Percentiles rank a stretch among this genome's conserved stretches.
These are phyloP conservation scores for Mugil cephalus DNA, from an alignment of 2,113 vertebrate genomes.

Conservation along the genomic window DNA sequence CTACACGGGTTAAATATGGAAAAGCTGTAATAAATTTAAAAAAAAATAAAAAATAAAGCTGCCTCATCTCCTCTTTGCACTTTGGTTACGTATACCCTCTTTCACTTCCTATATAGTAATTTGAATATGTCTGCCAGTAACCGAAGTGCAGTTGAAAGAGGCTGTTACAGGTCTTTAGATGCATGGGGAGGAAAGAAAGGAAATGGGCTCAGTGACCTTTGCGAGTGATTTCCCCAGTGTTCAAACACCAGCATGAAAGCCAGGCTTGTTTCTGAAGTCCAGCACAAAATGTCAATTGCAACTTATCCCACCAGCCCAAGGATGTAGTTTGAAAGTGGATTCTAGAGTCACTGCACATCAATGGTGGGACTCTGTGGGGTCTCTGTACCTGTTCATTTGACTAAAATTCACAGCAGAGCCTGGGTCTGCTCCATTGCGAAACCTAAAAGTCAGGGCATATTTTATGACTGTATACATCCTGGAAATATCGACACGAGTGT, in stretches of 20 bases:
- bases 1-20: slow-evolving; percentile 6
- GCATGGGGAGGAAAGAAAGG: slow-evolving; percentile 78
- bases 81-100: slow-evolving; percentile 37
- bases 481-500: slow-evolving; percentile 38
- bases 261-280: slow-evolving; percentile 86
- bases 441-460: slow-evolving; percentile 19
- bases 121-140: slow-evolving; percentile 75
- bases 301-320: slow-evolving; percentile 84
- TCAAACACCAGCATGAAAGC: slow-evolving; percentile 88
- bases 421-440: slow-evolving; percentile 10
- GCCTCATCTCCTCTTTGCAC: slow-evolving; percentile 32
- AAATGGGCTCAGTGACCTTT: slow-evolving; percentile 89
- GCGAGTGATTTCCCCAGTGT: slow-evolving; percentile 84
- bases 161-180: slow-evolving; percentile 79
- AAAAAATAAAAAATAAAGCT: slow-evolving; percentile 21
- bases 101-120: slow-evolving; percentile 67
- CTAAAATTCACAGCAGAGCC: slow-evolving; percentile 17
- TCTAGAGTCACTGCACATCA: slow-evolving; percentile 80
- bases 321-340: slow-evolving; percentile 84
- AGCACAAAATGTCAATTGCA: slow-evolving; percentile 87
- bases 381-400: slow-evolving; percentile 51
- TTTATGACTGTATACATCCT: slow-evolving; percentile 3
- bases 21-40: slow-evolving; percentile 44
- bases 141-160: slow-evolving; percentile 75
- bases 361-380: slow-evolving; percentile 69